These are phyloP conservation scores for Cremastobaeus sp. DNA, from an alignment of 2,888 invertebrate species.

Conservation along the genomic window DNA sequence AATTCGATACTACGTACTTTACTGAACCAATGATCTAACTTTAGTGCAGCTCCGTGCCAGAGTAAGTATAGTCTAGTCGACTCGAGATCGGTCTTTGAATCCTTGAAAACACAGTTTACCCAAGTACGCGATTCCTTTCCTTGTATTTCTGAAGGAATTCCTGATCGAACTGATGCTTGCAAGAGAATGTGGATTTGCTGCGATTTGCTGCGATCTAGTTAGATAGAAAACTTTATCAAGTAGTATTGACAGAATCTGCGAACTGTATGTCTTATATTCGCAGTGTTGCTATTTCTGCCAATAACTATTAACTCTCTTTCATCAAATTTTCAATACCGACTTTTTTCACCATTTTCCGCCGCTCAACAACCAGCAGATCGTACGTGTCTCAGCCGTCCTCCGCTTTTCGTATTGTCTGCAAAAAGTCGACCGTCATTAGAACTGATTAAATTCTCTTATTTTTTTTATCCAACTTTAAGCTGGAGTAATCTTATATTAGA, in stretches of 20 bases:
- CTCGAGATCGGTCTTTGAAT: conserved; percentile 48
- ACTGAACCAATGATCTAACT: conserved; percentile 45
- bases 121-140: conserved; percentile 36
- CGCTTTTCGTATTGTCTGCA: too few species aligned
- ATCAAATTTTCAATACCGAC: too few species aligned
- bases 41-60: conserved; percentile 2
- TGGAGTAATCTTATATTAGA: too few species aligned
- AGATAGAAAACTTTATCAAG: conserved; percentile 9
- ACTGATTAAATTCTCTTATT: too few species aligned
- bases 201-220: conserved; percentile 17
- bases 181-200: conserved; percentile 23
- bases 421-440: too few species aligned
- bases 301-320: too few species aligned
- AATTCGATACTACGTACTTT: conserved; percentile 54
- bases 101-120: conserved; percentile 48
- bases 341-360: too few species aligned
- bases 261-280: neutral
- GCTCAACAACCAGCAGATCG: too few species aligned
- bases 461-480: too few species aligned
- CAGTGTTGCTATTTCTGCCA: too few species aligned
- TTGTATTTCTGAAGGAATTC: conserved; percentile 41
- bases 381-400: too few species aligned
- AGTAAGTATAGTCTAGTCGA: conserved; percentile 32
- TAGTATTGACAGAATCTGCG: too few species aligned
- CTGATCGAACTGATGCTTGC: conserved; percentile 21